These are phyloP conservation scores for Monoplex corrugatus DNA, from an alignment of 2,888 invertebrate genomes.

Conservation along the genomic window DNA sequence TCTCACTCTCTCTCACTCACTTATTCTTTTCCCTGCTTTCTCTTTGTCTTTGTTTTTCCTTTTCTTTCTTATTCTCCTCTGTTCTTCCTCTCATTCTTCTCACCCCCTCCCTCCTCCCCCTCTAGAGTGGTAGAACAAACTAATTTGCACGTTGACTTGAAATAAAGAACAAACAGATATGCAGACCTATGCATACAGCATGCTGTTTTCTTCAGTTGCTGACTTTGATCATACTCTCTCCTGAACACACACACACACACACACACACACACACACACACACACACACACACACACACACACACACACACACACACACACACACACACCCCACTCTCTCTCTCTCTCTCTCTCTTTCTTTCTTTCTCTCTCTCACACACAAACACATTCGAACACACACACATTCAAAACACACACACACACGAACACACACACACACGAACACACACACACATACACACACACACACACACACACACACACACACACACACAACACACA, in stretches of 20 bases:
- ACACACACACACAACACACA: not conserved
- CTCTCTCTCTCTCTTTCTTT: not conserved
- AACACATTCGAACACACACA: not conserved
- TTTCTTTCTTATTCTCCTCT: too few relatives aligned
- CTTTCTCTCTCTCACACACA: not conserved
- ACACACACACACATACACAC: not conserved
- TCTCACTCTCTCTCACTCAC: too few relatives aligned
- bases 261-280: constrained; percentile 7
- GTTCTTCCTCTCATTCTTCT: too few relatives aligned
- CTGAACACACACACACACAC: not conserved
- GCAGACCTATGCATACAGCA: too few relatives aligned
- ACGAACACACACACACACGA: not conserved
- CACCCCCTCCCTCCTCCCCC: too few relatives aligned
- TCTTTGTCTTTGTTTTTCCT: too few relatives aligned
- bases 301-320: constrained; percentile 1
- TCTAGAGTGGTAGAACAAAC: too few relatives aligned
- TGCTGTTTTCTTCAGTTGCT: too few relatives aligned
- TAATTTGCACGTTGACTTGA: too few relatives aligned
- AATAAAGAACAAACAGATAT: too few relatives aligned
- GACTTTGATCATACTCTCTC: not conserved
- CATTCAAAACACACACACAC: not conserved
- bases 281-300: not conserved
- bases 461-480: not conserved
- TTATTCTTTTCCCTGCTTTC: too few relatives aligned
- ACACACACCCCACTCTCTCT: not conserved